A percentile compares a stretch with the other conserved stretches of the same genome.
Evolutionary conservation across 2,113 vertebrate species (phyloP).

Genomic region (Dipodomys ordii): DNA sequence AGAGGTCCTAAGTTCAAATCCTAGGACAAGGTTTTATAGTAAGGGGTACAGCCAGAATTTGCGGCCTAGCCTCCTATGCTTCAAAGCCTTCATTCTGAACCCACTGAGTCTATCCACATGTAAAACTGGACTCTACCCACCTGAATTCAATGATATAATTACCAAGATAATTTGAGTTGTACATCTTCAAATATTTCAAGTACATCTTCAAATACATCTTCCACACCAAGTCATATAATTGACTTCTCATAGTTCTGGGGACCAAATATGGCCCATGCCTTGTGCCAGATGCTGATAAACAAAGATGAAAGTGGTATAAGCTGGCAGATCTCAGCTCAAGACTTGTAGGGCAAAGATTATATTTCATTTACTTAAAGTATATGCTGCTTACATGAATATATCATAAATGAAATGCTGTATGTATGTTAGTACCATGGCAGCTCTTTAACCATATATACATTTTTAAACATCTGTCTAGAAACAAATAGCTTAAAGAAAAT

Average conservation of each 20-base stretch:
- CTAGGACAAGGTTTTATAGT: not conserved
- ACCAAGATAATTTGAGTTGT: not conserved
- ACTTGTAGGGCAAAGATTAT: not conserved
- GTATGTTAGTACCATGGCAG: not conserved
- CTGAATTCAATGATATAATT: not conserved
- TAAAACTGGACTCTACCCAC: not conserved
- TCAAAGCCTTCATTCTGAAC: not conserved
- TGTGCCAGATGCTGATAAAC: not conserved
- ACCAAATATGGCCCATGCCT: not conserved
- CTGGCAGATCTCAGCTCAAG: not conserved
- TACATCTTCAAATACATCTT: not conserved
- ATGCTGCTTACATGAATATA: not conserved
- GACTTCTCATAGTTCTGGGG: not conserved
- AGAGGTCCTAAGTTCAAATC: too few relatives aligned
- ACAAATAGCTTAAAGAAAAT: not conserved
- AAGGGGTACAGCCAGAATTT: not conserved
- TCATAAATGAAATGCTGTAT: not conserved
- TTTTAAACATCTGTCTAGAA: not conserved
- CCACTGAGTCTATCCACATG: not conserved
- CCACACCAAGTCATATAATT: not conserved
- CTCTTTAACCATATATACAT: not conserved
- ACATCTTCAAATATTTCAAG: not conserved
- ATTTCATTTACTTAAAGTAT: not conserved
- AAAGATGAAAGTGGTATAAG: not conserved
- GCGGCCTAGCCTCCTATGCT: fast-evolving